phyloP scores from a whole-genome alignment of 2,797 vertebrate species.

The Taenioides sp. region DNA sequence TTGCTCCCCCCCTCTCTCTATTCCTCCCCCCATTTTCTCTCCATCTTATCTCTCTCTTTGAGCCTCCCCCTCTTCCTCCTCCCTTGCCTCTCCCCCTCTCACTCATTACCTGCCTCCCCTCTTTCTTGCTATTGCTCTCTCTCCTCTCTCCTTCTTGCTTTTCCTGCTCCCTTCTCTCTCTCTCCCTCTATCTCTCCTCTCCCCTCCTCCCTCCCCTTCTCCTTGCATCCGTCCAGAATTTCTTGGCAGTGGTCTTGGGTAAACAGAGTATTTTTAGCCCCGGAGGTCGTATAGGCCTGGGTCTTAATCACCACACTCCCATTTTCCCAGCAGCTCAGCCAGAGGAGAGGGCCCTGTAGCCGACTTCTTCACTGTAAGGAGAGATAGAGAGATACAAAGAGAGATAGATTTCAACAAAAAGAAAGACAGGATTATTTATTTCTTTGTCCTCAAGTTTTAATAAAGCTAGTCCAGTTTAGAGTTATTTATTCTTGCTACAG shows the following conservation, averaged over 20 bases:
- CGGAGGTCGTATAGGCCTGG: conserved; percentile 80
- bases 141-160: neutral
- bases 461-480: conserved; percentile 20
- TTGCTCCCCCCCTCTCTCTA: neutral
- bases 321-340: conserved; percentile 80
- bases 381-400: conserved; percentile 30
- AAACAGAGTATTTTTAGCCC: conserved; percentile 90
- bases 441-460: conserved; percentile 20
- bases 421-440: conserved; percentile 34
- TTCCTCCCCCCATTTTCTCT: neutral
- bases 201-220: conserved; percentile 55
- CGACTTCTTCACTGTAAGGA: conserved; percentile 35
- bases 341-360: conserved; percentile 47
- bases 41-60: neutral
- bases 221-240: conserved; percentile 80
- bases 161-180: neutral
- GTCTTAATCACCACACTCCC: conserved; percentile 78
- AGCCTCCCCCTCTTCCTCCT: neutral
- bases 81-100: neutral
- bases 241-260: conserved; percentile 84
- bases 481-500: conserved; percentile 11
- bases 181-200: conserved; percentile 24
- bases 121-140: conserved; percentile 16
- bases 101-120: neutral
- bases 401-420: conserved; percentile 38